Base-by-base conservation (phyloP, 2,888 invertebrate species). In the Metalampra italica region DNA sequence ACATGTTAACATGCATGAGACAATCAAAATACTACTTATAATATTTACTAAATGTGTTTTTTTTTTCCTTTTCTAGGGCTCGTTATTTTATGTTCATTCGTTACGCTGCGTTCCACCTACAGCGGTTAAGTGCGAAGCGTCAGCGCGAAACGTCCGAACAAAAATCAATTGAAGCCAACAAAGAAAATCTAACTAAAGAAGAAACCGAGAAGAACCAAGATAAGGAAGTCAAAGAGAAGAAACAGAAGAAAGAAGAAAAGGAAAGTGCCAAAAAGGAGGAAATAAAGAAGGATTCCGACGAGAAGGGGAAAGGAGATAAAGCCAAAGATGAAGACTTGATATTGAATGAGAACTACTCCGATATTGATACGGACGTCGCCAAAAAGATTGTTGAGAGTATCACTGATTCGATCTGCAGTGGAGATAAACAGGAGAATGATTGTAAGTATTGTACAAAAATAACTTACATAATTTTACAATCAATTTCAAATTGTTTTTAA, bases 81-180 rank as follows among this genome's bases (percentile, higher is more conserved):
- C 93, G 97, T 57, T 98, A 99, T 80, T 95, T 99, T 86, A 95
- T 96, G 90, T 99, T 99, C 78, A 97, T 99, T 55, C 96, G 98
- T 64, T 95, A 96, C 76, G 98, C 98, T 11, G 98, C 98, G 3
- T 95, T 95, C 78, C 97, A 98, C 82, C 91, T 99, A 56, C 98
- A 99, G 78, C 95, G 97, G 77, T 85, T 97, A 46, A 95, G 95
- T 71, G 75, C 93, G 57, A 92, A 93, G 75, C 93, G 93, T 66
- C 90, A 92, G 80, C 84, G 78, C 37, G 83, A 86, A 39, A 63
- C 64, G n/a, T 53, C 66, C 15, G 85, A 84, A 59, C 76, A 75
- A 52, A 87, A 86, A 62, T 69, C 83, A 0, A 84, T 86, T 48
- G 88, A 90, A 67, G 71, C 72, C 9, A 86, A 79, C 55, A 85